Conservation (phyloP, 2,888 invertebrate genomes). For the Chaetoderma sp. region DNA sequence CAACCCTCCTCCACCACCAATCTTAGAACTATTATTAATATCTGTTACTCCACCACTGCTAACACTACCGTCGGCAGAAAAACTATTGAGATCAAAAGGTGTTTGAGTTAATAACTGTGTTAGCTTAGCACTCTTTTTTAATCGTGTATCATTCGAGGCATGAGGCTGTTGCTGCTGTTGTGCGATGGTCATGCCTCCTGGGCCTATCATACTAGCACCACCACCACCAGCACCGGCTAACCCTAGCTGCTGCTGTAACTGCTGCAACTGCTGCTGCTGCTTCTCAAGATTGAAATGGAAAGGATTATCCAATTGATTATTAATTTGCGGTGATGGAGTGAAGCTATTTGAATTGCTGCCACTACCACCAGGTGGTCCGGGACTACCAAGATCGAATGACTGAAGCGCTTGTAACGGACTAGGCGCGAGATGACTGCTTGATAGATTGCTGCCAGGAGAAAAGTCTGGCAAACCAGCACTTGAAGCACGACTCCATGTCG, state of each 20-base stretch:
- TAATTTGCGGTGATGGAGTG: no score
- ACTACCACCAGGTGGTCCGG: slow-evolving; percentile 8
- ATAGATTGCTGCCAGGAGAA: slow-evolving; percentile 23
- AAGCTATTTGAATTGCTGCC: not conserved
- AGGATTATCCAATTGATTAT: no score
- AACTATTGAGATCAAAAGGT: no score
- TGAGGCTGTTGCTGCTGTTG: not conserved
- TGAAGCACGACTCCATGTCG: slow-evolving; percentile 16
- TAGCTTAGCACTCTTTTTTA: slow-evolving; percentile 4
- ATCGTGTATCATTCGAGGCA: not conserved
- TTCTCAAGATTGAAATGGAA: not conserved
- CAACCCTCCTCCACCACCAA: no score
- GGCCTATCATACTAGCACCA: not conserved
- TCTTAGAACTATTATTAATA: no score
- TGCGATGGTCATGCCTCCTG: not conserved
- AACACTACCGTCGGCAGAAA: not conserved
- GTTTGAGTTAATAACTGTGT: slow-evolving; percentile 6
- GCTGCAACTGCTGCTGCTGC: no score
- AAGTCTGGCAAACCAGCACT: no score
- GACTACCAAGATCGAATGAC: slow-evolving; percentile 36
- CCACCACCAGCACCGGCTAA: no score
- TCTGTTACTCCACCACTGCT: no score
- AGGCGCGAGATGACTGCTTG: no score
- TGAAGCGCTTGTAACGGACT: slow-evolving; percentile 43
- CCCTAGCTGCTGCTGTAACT: no score